These are phyloP conservation scores for Brachyhypopomus occidentalis DNA, from an alignment of 2,113 vertebrate genomes.

Conservation along the genomic window DNA sequence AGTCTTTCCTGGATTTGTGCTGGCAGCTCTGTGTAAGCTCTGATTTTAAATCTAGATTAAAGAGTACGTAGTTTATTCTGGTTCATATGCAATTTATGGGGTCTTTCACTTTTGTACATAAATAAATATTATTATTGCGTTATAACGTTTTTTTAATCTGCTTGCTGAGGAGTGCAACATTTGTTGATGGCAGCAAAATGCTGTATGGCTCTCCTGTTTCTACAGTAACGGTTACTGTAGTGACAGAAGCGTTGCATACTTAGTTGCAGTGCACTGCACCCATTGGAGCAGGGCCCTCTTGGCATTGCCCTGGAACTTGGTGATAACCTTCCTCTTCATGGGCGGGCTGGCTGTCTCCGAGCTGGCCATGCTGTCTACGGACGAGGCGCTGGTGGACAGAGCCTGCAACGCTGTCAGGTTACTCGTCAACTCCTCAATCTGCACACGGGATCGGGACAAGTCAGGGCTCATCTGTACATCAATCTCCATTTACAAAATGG, in stretches of 20 bases:
- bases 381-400: slow-evolving; percentile 86
- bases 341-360: slow-evolving; percentile 89
- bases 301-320: slow-evolving; percentile 85
- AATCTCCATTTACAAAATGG: neutral
- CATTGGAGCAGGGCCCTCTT: slow-evolving; percentile 92
- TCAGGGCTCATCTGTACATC: neutral
- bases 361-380: slow-evolving; percentile 87
- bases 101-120: too few relatives aligned
- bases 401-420: slow-evolving; percentile 87
- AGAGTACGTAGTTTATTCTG: too few relatives aligned
- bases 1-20: too few relatives aligned
- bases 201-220: neutral
- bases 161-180: neutral
- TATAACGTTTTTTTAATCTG: too few relatives aligned
- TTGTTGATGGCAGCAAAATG: neutral
- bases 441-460: slow-evolving; percentile 15
- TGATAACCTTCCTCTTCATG: slow-evolving; percentile 86
- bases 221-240: neutral
- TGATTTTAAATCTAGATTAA: too few relatives aligned
- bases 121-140: too few relatives aligned
- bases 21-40: too few relatives aligned
- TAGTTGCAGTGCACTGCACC: slow-evolving; percentile 89
- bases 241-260: slow-evolving; percentile 69
- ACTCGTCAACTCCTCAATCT: slow-evolving; percentile 97
- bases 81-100: too few relatives aligned